Evolutionary conservation across 2,888 invertebrate genomes (phyloP).

Genomic region (Blastobasis lacticolella): DNA sequence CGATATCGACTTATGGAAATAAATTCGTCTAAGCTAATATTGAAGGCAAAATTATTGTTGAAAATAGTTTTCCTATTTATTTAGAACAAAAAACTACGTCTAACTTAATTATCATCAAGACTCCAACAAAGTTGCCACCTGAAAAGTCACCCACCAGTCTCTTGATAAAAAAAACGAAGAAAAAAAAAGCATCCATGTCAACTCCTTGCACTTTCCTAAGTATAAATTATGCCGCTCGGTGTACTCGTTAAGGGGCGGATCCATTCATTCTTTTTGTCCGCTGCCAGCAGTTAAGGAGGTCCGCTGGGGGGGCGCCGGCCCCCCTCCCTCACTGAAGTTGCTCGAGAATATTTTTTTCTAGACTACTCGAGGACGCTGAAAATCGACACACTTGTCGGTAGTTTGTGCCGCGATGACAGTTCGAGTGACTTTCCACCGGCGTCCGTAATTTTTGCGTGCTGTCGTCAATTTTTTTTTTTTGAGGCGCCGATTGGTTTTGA

Average conservation of each 20-base stretch:
- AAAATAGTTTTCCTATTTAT: background rate
- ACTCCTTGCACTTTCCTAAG: slow-evolving; percentile 71
- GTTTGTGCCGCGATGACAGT: slow-evolving; percentile 69
- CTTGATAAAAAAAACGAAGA: slow-evolving; percentile 20
- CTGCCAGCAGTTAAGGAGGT: slow-evolving; percentile 68
- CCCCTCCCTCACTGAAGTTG: slow-evolving; percentile 54
- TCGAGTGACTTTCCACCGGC: slow-evolving; percentile 48
- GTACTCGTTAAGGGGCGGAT: slow-evolving; percentile 74
- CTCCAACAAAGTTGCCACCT: no score
- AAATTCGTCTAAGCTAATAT: background rate
- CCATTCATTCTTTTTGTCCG: slow-evolving; percentile 75
- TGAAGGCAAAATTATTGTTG: background rate
- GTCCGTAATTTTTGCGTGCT: no score
- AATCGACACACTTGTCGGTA: slow-evolving; percentile 72
- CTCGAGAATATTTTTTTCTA: slow-evolving; percentile 71
- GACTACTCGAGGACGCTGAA: slow-evolving; percentile 63
- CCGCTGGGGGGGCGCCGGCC: slow-evolving; percentile 38
- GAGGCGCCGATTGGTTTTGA: no score
- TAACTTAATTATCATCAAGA: no score
- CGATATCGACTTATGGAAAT: no score
- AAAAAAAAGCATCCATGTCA: slow-evolving; percentile 49
- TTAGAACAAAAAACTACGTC: no score
- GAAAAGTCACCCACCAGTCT: background rate
- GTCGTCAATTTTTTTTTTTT: no score
- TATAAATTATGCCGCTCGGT: slow-evolving; percentile 74